phyloP scores from a whole-genome alignment of 2,797 vertebrate genomes.

The Gymnoscopelus microlampas region DNA sequence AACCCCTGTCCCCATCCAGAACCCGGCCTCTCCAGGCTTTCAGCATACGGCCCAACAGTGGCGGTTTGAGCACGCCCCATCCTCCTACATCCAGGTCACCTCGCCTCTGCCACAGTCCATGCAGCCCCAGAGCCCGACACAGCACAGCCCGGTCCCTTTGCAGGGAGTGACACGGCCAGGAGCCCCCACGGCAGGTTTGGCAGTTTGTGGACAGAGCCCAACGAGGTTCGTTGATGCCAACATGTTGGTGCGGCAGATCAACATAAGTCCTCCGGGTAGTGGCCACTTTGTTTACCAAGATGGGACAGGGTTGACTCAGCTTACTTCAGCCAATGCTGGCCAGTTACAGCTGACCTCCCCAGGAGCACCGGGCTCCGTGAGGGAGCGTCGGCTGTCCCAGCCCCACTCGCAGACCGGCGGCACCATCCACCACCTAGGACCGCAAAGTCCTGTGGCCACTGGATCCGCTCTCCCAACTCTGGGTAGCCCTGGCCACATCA shows the following conservation, averaged over 20 bases:
- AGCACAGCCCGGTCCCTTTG: conserved; percentile 90
- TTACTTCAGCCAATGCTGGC: conserved; percentile 84
- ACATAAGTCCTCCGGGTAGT: conserved; percentile 86
- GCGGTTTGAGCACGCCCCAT: conserved; percentile 92
- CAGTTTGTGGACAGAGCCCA: conserved; percentile 92
- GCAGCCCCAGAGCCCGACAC: conserved; percentile 95
- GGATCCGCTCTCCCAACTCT: conserved; percentile 85
- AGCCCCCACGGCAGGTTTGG: conserved; percentile 83
- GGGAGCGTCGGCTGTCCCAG: conserved; percentile 93
- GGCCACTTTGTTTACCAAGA: conserved; percentile 96
- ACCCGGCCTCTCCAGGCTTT: conserved; percentile 91
- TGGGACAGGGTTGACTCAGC: conserved; percentile 86
- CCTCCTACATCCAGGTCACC: conserved; percentile 94
- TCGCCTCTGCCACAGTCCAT: conserved; percentile 92
- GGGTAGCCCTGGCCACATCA: conserved; percentile 91
- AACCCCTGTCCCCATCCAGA: conserved; percentile 90
- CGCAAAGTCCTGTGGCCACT: conserved; percentile 91
- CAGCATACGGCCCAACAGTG: conserved; percentile 92
- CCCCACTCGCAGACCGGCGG: conserved; percentile 95
- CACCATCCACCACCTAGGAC: conserved; percentile 95
- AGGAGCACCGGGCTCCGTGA: conserved; percentile 79
- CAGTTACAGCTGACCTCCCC: conserved; percentile 89
- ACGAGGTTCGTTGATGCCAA: conserved; percentile 92
- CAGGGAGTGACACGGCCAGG: conserved; percentile 85
- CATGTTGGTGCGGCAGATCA: conserved; percentile 93